Evolutionary conservation across 2,888 invertebrate genomes (phyloP).

Genomic region (Thereva nobilitata): DNA sequence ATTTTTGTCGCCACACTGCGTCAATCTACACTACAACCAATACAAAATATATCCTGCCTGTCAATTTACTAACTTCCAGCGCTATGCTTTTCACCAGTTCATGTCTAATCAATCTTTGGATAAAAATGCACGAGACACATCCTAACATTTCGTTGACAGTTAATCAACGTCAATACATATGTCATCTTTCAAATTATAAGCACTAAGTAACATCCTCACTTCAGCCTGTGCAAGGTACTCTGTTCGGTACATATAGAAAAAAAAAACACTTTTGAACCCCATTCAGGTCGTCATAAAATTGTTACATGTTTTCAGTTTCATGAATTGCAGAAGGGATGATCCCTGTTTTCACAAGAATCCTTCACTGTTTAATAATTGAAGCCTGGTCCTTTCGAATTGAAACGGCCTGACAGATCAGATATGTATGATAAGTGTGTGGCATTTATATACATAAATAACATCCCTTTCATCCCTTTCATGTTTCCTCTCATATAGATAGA

Average conservation of each 20-base stretch:
- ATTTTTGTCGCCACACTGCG: no score
- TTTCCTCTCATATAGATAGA: background rate
- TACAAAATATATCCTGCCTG: no score
- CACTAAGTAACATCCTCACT: slow-evolving; percentile 11
- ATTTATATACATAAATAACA: background rate
- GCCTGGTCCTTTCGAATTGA: slow-evolving; percentile 4
- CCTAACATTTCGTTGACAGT: background rate
- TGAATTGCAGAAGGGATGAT: slow-evolving; percentile 14
- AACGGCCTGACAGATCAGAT: background rate
- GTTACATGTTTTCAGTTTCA: slow-evolving; percentile 17
- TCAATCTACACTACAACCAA: no score
- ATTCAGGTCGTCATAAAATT: slow-evolving; percentile 7
- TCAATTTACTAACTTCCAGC: no score
- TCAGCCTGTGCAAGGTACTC: background rate
- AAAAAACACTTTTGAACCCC: background rate
- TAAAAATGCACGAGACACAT: background rate
- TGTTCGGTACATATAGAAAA: background rate
- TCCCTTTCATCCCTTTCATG: slow-evolving; percentile 21
- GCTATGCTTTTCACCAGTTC: no score
- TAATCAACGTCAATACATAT: slow-evolving; percentile 38
- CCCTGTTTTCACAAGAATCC: slow-evolving; percentile 9
- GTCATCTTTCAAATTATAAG: slow-evolving; percentile 42
- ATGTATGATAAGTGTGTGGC: slow-evolving; percentile 10
- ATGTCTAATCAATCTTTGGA: no score
- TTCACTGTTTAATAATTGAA: slow-evolving; percentile 27